Evolutionary conservation across 1,140 invertebrate species (phyloP).

Genomic region (Helicoverpa zea): DNA sequence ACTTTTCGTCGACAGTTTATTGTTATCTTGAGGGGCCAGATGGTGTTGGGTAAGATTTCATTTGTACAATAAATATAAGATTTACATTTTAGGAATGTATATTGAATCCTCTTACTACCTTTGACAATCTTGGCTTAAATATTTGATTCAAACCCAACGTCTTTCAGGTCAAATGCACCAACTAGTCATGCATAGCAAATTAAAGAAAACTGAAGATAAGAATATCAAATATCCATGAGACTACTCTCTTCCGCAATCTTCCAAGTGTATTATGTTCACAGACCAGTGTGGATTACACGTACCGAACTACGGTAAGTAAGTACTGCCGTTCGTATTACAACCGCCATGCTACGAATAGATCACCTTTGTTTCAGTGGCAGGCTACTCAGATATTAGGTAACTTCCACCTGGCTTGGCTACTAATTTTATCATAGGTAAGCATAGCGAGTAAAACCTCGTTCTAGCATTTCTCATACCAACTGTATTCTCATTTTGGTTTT

Average conservation of each 20-base stretch:
- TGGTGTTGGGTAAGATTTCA: slow-evolving; percentile 30
- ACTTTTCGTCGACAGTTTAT: slow-evolving; percentile 43
- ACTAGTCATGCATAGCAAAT: too few relatives aligned
- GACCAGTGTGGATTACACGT: slow-evolving; percentile 10
- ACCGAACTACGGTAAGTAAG: slow-evolving; percentile 5
- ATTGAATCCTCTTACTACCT: neutral
- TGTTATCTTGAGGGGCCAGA: slow-evolving; percentile 21
- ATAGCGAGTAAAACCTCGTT: neutral
- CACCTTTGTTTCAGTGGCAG: slow-evolving; percentile 20
- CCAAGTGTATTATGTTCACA: slow-evolving; percentile 17
- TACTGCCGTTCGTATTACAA: neutral
- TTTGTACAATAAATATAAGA: slow-evolving; percentile 18
- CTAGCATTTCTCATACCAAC: neutral
- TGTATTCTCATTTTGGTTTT: too few relatives aligned
- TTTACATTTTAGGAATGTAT: neutral
- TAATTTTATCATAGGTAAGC: neutral
- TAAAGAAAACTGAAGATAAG: neutral
- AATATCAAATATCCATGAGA: neutral
- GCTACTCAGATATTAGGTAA: neutral
- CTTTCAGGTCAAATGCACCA: too few relatives aligned
- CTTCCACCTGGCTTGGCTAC: slow-evolving; percentile 11
- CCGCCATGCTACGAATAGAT: slow-evolving; percentile 21
- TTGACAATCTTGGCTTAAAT: too few relatives aligned
- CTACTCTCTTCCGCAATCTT: neutral
- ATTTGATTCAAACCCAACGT: too few relatives aligned